Evolutionary conservation across 2,888 invertebrate genomes (phyloP).

Genomic region (Scaptomyza reducta): DNA sequence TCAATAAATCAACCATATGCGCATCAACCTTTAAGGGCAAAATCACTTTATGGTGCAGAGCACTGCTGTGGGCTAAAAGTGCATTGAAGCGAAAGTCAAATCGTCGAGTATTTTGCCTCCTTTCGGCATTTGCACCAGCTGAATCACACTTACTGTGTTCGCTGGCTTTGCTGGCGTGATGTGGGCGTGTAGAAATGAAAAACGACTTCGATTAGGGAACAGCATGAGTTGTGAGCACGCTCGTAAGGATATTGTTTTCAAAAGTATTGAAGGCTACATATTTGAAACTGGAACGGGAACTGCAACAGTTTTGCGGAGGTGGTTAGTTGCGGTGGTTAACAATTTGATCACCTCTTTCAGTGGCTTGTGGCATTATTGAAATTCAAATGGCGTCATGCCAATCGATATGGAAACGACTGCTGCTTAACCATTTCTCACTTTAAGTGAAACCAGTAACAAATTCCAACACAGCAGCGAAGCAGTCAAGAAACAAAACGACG

Average conservation of each 20-base stretch:
- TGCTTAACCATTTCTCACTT: constrained; percentile 49
- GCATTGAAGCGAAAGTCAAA: constrained; percentile 52
- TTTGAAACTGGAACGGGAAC: constrained; percentile 1
- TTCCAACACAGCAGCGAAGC: constrained; percentile 15
- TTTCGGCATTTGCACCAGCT: background rate
- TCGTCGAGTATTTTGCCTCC: constrained; percentile 33
- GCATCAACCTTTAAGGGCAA: background rate
- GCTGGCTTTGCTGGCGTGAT: background rate
- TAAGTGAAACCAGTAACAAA: constrained; percentile 19
- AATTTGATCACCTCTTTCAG: constrained; percentile 46
- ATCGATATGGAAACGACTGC: constrained; percentile 60
- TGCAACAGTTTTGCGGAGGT: background rate
- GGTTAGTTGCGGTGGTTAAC: background rate
- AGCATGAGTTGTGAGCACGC: constrained; percentile 11
- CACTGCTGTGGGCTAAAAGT: constrained; percentile 21
- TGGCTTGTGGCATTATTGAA: constrained; percentile 47
- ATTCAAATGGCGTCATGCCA: constrained; percentile 56
- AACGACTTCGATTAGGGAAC: constrained; percentile 70
- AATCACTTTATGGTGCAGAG: constrained; percentile 1
- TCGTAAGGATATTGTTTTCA: constrained; percentile 41
- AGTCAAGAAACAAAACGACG: constrained; percentile 29
- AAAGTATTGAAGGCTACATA: background rate
- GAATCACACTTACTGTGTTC: background rate
- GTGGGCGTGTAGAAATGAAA: constrained; percentile 59
- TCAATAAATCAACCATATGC: background rate